phyloP scores from a whole-genome alignment of 1,140 invertebrate genomes.

The Heliothis subflexa region DNA sequence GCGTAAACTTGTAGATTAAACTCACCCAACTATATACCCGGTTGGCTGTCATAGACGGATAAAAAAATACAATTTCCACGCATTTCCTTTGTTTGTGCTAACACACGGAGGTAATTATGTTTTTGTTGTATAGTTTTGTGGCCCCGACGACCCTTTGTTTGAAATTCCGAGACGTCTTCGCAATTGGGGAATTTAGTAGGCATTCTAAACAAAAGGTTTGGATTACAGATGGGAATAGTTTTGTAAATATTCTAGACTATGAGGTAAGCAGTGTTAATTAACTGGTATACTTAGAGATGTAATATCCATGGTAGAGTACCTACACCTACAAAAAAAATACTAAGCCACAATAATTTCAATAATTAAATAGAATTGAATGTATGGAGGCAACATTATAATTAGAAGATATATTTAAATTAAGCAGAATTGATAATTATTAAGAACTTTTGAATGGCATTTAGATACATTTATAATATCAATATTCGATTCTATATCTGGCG shows the following conservation, averaged over 20 bases:
- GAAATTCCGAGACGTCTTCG: slow-evolving; percentile 32
- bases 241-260: background rate
- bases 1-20: slow-evolving; percentile 67
- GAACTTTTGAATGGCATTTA: too few relatives aligned
- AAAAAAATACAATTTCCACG: slow-evolving; percentile 46
- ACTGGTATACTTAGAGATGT: background rate
- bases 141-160: slow-evolving; percentile 16
- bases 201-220: slow-evolving; percentile 14
- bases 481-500: too few relatives aligned
- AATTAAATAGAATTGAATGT: too few relatives aligned
- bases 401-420: too few relatives aligned
- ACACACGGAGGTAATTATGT: slow-evolving; percentile 44
- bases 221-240: background rate
- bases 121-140: slow-evolving; percentile 46
- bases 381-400: too few relatives aligned
- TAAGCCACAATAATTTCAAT: too few relatives aligned
- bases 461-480: too few relatives aligned
- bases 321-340: too few relatives aligned
- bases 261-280: background rate
- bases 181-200: slow-evolving; percentile 14
- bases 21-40: slow-evolving; percentile 57
- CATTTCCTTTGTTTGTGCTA: slow-evolving; percentile 36
- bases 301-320: too few relatives aligned
- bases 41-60: slow-evolving; percentile 44
- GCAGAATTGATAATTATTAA: too few relatives aligned